Percentiles rank a stretch among this genome's conserved stretches.
Conservation (phyloP, 2,113 vertebrate genomes). For the Casuarius casuarius region DNA sequence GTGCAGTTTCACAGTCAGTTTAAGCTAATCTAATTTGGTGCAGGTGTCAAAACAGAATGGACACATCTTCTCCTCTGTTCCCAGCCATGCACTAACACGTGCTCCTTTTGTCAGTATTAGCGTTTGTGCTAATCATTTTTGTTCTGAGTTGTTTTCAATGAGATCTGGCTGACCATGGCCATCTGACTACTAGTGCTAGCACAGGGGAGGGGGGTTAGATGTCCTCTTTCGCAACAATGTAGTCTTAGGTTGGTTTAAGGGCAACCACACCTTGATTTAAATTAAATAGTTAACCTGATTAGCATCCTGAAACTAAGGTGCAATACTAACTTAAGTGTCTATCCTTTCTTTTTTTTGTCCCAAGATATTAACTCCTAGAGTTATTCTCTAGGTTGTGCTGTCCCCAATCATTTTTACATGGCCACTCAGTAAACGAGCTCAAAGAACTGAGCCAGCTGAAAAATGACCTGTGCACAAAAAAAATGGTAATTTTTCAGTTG, state of each 20-base stretch:
- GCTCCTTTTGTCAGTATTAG: neutral
- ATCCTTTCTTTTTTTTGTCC: neutral
- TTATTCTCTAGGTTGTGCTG: neutral
- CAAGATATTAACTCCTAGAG: neutral
- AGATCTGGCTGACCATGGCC: neutral
- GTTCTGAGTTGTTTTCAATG: neutral
- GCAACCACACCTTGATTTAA: neutral
- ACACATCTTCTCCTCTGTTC: neutral
- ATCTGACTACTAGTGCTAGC: neutral
- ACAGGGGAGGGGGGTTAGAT: neutral
- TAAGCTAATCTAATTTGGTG: neutral
- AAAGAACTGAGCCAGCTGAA: neutral
- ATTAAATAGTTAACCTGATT: neutral
- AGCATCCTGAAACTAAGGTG: neutral
- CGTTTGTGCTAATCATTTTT: fast-evolving
- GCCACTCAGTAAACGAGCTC: neutral
- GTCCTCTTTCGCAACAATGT: neutral
- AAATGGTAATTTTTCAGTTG: neutral
- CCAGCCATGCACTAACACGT: neutral
- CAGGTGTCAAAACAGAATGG: neutral
- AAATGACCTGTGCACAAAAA: neutral
- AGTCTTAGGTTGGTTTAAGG: neutral
- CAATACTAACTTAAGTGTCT: neutral
- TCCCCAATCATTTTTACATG: neutral
- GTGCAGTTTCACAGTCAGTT: neutral